Evolutionary conservation across 2,113 vertebrate genomes (phyloP).

Genomic region (human): DNA sequence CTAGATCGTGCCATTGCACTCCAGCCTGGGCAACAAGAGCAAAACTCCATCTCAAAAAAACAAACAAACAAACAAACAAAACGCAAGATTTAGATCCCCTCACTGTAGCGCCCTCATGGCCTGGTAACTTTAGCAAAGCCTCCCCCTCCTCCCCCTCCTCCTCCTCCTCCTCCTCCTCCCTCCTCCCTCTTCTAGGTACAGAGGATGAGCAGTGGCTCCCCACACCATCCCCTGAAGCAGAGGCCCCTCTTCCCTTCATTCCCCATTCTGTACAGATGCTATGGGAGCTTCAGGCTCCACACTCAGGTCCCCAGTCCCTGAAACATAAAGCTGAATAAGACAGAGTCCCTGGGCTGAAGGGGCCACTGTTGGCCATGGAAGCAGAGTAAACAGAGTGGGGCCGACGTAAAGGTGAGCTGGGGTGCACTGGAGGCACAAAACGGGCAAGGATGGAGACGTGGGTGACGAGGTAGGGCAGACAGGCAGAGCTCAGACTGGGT

Average conservation of each 20-base stretch:
- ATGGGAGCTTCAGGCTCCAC: background rate
- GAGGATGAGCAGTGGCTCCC: background rate
- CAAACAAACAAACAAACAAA: too few species aligned
- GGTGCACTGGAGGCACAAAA: background rate
- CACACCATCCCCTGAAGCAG: background rate
- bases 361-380: background rate
- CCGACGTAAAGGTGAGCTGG: background rate
- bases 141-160: background rate
- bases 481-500: too few species aligned
- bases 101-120: background rate
- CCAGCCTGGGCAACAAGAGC: too few species aligned
- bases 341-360: background rate
- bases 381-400: background rate
- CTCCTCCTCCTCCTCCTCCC: too few species aligned
- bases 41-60: too few species aligned
- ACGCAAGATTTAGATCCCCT: background rate
- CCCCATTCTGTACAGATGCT: background rate
- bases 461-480: background rate
- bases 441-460: background rate
- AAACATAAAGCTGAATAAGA: background rate
- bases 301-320: background rate
- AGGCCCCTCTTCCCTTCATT: background rate
- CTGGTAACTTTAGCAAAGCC: background rate
- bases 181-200: background rate
- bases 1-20: too few species aligned